Conservation (phyloP, 2,797 vertebrate genomes). For the Hyperoplus immaculatus region DNA sequence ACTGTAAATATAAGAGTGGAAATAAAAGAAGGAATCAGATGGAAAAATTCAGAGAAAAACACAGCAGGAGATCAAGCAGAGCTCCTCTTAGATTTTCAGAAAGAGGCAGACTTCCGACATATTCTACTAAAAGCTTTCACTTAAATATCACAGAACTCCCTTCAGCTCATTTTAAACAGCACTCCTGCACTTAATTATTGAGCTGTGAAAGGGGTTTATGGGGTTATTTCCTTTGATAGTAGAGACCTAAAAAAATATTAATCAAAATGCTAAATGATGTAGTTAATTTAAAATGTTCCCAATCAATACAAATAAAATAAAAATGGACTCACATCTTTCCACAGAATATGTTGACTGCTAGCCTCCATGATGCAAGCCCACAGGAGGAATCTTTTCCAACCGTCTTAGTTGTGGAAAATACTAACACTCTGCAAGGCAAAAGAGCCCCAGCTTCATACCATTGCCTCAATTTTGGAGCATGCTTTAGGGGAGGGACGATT, state of each 20-base stretch:
- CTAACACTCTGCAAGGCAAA: conserved; percentile 62
- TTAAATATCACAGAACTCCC: conserved; percentile 24
- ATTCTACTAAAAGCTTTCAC: conserved; percentile 38
- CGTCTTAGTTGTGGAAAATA: conserved; percentile 68
- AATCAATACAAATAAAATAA: conserved; percentile 29
- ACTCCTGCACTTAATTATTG: conserved; percentile 25
- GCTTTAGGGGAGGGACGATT: conserved; percentile 82
- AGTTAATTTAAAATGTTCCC: conserved; percentile 1
- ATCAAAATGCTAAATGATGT: conserved; percentile 1
- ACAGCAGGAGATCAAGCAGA: conserved; percentile 50
- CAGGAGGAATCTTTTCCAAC: conserved; percentile 70
- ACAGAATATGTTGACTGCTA: conserved; percentile 84
- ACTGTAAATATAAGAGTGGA: conserved; percentile 24
- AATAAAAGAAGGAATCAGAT: conserved; percentile 48
- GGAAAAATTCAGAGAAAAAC: conserved; percentile 61
- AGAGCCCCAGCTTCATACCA: conserved; percentile 74
- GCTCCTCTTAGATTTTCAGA: conserved; percentile 18
- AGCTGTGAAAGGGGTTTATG: conserved; percentile 24
- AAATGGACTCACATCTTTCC: conserved; percentile 86
- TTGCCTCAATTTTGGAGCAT: conserved; percentile 80
- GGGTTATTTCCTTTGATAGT: neutral
- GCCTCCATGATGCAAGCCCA: conserved; percentile 82
- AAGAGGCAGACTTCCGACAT: conserved; percentile 38
- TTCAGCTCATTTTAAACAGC: conserved; percentile 10
- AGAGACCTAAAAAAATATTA: conserved; percentile 1